A percentile compares a stretch with the other conserved stretches of the same genome.
Evolutionary conservation across 2,113 vertebrate genomes (phyloP).

Genomic region (Cranoglanis bouderius): DNA sequence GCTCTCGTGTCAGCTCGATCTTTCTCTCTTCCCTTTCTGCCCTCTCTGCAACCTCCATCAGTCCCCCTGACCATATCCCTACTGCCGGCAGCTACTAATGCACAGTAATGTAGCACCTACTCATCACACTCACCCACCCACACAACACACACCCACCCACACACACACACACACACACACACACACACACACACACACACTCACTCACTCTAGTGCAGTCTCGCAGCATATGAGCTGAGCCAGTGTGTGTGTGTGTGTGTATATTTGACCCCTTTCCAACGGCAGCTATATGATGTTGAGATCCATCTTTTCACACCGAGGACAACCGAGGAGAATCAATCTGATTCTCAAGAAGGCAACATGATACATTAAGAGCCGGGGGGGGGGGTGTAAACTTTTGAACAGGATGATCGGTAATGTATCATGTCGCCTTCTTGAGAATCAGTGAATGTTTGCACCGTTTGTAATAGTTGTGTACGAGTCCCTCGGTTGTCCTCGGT

Average conservation of each 20-base stretch:
- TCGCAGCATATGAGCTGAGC: not conserved
- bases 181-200: constrained; percentile 29
- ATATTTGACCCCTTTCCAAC: too few species aligned
- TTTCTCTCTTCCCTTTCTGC: not conserved
- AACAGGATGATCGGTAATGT: too few species aligned
- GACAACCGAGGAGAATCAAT: not conserved
- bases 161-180: constrained; percentile 24
- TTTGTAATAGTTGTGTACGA: too few species aligned
- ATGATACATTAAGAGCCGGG: too few species aligned
- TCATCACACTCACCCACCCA: constrained; percentile 31
- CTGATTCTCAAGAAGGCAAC: too few species aligned
- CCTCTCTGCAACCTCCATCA: constrained; percentile 13
- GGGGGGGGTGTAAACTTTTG: too few species aligned
- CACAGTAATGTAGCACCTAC: constrained; percentile 24
- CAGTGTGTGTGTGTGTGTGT: too few species aligned
- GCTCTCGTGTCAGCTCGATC: constrained; percentile 51
- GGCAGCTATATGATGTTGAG: too few species aligned
- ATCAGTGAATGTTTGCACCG: too few species aligned
- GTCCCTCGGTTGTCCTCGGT: too few species aligned
- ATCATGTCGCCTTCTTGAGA: too few species aligned
- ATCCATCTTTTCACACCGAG: too few species aligned
- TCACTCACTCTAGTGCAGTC: not conserved
- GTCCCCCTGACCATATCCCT: constrained; percentile 26
- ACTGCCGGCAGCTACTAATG: constrained; percentile 61
- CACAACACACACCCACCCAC: constrained; percentile 31